Evolutionary conservation across 2,888 invertebrate genomes (phyloP).

Genomic region (Phoenoteleia sp.): DNA sequence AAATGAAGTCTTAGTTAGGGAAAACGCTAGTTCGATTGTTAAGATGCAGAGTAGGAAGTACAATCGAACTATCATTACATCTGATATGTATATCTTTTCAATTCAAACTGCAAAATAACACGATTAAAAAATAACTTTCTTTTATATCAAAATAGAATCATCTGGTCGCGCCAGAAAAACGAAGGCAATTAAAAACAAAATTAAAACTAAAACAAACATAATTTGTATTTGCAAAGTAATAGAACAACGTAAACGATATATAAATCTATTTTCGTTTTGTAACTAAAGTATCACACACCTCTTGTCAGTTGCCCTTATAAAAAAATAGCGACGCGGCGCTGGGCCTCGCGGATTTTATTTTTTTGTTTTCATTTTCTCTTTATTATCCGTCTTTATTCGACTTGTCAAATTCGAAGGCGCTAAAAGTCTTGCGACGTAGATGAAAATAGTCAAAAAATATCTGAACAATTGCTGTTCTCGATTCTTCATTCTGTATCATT

Average conservation of each 20-base stretch:
- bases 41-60: no score
- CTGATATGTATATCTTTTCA: no score
- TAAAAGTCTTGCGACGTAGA: not conserved
- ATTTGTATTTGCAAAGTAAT: not conserved
- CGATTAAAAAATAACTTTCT: no score
- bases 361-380: not conserved
- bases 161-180: not conserved
- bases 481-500: not conserved
- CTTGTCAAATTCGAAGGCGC: conserved; percentile 1
- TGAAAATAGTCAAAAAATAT: conserved; percentile 18
- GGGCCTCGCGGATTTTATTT: not conserved
- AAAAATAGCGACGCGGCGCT: conserved; percentile 20
- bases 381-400: not conserved
- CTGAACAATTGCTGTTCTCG: not conserved
- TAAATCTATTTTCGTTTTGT: conserved; percentile 7
- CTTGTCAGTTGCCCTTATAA: conserved; percentile 28
- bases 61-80: no score
- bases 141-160: not conserved
- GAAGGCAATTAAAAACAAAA: not conserved
- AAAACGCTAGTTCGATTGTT: no score
- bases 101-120: no score
- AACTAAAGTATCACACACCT: conserved; percentile 35
- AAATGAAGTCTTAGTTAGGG: no score
- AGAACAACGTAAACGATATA: conserved; percentile 7
- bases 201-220: not conserved